phyloP scores from a whole-genome alignment of 2,113 vertebrate species.

The Ciconia boyciana region DNA sequence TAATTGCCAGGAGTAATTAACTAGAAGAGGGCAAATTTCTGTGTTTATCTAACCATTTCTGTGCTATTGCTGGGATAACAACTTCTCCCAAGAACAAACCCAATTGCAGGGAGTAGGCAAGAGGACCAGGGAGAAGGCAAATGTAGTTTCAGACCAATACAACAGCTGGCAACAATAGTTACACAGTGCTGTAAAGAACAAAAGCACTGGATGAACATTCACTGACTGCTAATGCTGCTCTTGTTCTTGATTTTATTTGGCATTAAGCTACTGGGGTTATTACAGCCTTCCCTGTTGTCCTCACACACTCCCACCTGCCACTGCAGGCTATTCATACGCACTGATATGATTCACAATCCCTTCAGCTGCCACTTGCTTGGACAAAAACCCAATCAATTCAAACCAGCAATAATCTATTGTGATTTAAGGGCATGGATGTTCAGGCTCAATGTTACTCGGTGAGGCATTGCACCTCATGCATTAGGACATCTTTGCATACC shows the following conservation, averaged over 20 bases:
- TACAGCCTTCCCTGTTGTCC: neutral
- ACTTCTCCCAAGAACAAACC: neutral
- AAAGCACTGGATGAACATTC: neutral
- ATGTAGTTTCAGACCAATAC: neutral
- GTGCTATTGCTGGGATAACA: neutral
- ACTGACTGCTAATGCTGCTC: neutral
- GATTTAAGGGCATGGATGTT: neutral
- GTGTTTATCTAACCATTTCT: neutral
- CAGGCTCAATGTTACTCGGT: neutral
- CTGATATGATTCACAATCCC: neutral
- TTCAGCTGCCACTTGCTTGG: neutral
- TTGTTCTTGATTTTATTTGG: neutral
- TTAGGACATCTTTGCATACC: neutral
- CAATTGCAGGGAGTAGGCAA: neutral
- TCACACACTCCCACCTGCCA: neutral
- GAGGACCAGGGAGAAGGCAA: neutral
- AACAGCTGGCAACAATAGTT: neutral
- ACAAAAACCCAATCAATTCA: neutral
- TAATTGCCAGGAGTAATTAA: slow-evolving; percentile 17
- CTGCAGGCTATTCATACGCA: neutral
- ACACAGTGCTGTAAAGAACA: neutral
- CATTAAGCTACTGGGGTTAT: neutral
- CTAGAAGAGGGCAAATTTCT: neutral
- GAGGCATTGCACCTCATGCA: neutral
- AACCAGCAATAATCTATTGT: neutral